Conservation (phyloP, 2,797 vertebrate genomes). For the Intellagama lesueurii region DNA sequence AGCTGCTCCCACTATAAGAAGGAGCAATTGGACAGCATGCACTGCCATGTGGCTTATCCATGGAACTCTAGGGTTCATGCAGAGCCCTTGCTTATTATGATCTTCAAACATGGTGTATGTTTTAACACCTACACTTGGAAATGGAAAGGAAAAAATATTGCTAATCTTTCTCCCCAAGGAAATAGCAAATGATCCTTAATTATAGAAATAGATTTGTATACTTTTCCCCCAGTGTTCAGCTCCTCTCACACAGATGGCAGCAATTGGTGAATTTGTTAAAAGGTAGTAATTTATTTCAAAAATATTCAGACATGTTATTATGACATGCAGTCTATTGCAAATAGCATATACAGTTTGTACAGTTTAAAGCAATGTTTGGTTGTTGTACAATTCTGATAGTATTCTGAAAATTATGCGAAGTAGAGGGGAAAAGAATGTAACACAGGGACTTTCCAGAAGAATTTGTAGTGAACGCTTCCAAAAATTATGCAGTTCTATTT, state of each 20-base stretch:
- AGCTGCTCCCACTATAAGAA: too few relatives aligned
- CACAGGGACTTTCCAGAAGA: constrained; percentile 52
- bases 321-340: not conserved
- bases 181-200: constrained; percentile 47
- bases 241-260: constrained; percentile 57
- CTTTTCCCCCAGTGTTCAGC: constrained; percentile 59
- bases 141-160: constrained; percentile 28
- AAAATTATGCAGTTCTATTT: constrained; percentile 59
- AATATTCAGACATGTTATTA: not conserved
- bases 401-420: constrained; percentile 37
- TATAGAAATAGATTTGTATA: constrained; percentile 34
- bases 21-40: too few relatives aligned
- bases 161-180: not conserved
- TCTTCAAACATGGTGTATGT: not conserved
- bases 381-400: constrained; percentile 10
- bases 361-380: constrained; percentile 27
- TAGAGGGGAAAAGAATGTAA: constrained; percentile 38
- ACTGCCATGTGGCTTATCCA: too few relatives aligned
- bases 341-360: not conserved
- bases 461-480: constrained; percentile 50
- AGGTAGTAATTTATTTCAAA: not conserved
- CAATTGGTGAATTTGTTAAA: not conserved
- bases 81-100: too few relatives aligned
- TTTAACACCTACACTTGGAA: not conserved
- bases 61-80: too few relatives aligned